phyloP scores from a whole-genome alignment of 2,797 vertebrate genomes.

The Lophotriccus pileatus region DNA sequence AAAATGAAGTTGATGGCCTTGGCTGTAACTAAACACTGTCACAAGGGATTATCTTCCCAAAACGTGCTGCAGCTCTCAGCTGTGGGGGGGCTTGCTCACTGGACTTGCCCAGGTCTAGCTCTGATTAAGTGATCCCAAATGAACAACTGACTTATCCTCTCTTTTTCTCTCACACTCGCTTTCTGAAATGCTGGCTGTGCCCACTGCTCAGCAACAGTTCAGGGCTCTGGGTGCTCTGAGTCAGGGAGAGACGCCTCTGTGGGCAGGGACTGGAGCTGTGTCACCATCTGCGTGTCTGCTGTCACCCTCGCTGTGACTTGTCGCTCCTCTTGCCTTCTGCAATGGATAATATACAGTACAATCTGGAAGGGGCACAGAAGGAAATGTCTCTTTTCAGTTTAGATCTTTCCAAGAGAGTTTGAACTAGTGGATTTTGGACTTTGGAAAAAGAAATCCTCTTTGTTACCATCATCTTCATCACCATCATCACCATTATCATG shows the following conservation, averaged over 20 bases:
- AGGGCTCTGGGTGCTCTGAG: not conserved
- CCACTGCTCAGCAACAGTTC: not conserved
- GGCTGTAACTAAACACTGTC: not conserved
- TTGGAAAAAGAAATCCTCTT: not conserved
- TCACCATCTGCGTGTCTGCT: accelerated
- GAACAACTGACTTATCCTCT: accelerated
- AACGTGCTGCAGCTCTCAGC: not conserved
- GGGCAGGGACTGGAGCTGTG: accelerated
- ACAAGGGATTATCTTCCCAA: not conserved
- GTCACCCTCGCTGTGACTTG: accelerated
- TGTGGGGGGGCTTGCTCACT: not conserved
- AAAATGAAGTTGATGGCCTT: not conserved
- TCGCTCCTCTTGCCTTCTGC: not conserved
- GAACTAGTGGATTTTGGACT: not conserved
- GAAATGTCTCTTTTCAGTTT: not conserved
- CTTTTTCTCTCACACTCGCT: not conserved
- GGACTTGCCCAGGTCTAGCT: not conserved
- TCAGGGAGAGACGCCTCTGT: not conserved
- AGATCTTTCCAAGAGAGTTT: not conserved
- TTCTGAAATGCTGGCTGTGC: accelerated
- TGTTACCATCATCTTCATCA: not conserved
- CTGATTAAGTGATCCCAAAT: not conserved
- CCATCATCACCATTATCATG: not conserved
- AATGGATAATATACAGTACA: not conserved
- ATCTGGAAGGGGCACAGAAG: not conserved